A percentile compares a stretch with the other conserved stretches of the same genome.
Conservation (phyloP, 2,888 invertebrate species). For the Nebria brevicollis region DNA sequence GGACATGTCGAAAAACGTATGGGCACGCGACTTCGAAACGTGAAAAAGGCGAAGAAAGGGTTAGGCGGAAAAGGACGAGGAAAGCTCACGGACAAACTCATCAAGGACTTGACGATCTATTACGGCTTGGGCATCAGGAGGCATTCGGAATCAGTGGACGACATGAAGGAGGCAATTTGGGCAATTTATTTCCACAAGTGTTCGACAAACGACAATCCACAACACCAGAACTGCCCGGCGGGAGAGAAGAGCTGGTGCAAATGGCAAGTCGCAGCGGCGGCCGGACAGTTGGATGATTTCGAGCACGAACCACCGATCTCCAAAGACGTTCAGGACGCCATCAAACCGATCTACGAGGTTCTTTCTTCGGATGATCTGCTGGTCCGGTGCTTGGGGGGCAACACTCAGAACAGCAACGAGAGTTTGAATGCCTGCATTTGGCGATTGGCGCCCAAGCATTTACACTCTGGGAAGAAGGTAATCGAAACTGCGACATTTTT, state of each 20-base stretch:
- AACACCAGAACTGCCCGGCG: too few species aligned
- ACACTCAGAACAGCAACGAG: slow-evolving; percentile 42
- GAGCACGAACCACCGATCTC: too few species aligned
- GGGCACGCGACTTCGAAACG: slow-evolving; percentile 14
- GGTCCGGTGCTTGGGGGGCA: slow-evolving; percentile 46
- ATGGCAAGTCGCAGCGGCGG: too few species aligned
- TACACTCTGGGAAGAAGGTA: slow-evolving; percentile 40
- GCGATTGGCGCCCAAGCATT: slow-evolving; percentile 45
- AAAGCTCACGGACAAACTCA: slow-evolving; percentile 1
- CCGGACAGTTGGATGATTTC: too few species aligned
- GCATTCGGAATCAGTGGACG: background rate
- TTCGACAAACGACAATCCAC: too few species aligned
- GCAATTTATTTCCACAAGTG: too few species aligned
- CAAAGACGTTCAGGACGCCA: too few species aligned
- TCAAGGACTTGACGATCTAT: background rate
- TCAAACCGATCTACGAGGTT: background rate
- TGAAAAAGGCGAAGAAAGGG: slow-evolving; percentile 3
- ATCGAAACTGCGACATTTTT: slow-evolving; percentile 42
- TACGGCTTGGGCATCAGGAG: background rate
- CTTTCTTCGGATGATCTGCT: slow-evolving; percentile 47
- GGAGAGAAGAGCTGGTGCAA: too few species aligned
- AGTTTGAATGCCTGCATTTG: slow-evolving; percentile 42
- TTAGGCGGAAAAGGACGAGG: slow-evolving; percentile 9
- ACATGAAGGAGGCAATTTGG: too few species aligned
- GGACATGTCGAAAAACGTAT: too few species aligned